Percentiles rank a stretch among this genome's conserved stretches.
Conservation (phyloP, 1,140 invertebrate genomes). For the Elysia chlorotica region DNA sequence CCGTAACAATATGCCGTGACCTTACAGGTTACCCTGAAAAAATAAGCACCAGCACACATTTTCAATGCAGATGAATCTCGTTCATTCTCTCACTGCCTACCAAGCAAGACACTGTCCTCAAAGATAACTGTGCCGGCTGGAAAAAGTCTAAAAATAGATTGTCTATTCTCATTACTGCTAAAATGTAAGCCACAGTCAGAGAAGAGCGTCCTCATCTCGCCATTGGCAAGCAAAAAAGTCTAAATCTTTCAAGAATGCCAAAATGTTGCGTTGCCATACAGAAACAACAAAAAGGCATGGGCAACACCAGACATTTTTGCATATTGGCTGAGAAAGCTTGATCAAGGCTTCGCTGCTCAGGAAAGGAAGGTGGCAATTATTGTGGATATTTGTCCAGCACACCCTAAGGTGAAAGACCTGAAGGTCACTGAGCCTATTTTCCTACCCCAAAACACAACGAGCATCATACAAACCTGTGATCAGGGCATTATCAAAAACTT, state of each 20-base stretch:
- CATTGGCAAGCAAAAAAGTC: slow-evolving; percentile 63
- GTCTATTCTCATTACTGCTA: slow-evolving; percentile 60
- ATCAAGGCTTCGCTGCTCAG: not conserved
- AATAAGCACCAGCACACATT: slow-evolving; percentile 10
- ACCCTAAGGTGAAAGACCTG: not conserved
- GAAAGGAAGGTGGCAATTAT: not conserved
- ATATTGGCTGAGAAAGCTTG: slow-evolving; percentile 7
- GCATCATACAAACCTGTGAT: not conserved
- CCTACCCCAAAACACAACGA: not conserved
- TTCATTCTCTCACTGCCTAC: slow-evolving; percentile 24
- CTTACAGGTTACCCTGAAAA: not conserved
- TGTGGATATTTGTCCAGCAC: slow-evolving; percentile 12
- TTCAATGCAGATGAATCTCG: slow-evolving; percentile 34
- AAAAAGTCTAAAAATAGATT: slow-evolving; percentile 63
- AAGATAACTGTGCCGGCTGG: slow-evolving; percentile 27
- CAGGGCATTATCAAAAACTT: not conserved
- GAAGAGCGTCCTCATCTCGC: slow-evolving; percentile 59
- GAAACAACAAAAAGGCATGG: slow-evolving; percentile 8
- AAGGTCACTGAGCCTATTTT: not conserved
- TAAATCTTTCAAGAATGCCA: slow-evolving; percentile 61
- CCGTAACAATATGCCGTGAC: not conserved
- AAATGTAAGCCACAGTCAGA: slow-evolving; percentile 59
- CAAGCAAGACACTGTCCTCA: slow-evolving; percentile 23
- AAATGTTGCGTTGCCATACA: slow-evolving; percentile 31
- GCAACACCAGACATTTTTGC: slow-evolving; percentile 5